Evolutionary conservation across 2,888 invertebrate species (phyloP).

Genomic region (Loripinus fragilis): DNA sequence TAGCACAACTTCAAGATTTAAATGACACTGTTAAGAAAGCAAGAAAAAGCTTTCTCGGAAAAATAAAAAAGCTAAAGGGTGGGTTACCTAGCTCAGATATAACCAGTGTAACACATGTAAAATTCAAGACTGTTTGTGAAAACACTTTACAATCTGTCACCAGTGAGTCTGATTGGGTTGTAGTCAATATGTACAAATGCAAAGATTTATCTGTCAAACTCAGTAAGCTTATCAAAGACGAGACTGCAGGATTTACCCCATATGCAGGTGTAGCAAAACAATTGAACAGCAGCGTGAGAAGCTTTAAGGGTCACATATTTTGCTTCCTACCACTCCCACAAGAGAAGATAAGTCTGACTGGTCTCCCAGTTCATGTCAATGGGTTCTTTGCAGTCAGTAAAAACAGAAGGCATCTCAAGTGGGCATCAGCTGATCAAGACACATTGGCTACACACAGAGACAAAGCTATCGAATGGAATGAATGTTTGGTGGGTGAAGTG

Average conservation of each 20-base stretch:
- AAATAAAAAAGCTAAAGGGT: not conserved
- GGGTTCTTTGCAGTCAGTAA: slow-evolving; percentile 78
- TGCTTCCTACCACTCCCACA: slow-evolving; percentile 79
- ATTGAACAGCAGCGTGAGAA: not conserved
- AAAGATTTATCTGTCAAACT: slow-evolving; percentile 50
- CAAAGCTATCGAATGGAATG: slow-evolving; percentile 76
- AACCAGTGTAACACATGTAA: not conserved
- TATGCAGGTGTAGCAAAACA: slow-evolving; percentile 52
- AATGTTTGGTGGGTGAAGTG: slow-evolving; percentile 70
- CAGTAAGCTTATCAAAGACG: slow-evolving; percentile 32
- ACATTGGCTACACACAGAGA: slow-evolving; percentile 55
- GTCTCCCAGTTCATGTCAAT: slow-evolving; percentile 79
- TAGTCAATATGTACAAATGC: slow-evolving; percentile 61
- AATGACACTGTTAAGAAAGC: not conserved
- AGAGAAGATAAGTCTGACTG: slow-evolving; percentile 71
- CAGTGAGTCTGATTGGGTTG: slow-evolving; percentile 48
- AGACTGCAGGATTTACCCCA: slow-evolving; percentile 45
- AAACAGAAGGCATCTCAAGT: slow-evolving; percentile 78
- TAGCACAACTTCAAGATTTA: slow-evolving; percentile 20
- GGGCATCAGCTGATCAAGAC: slow-evolving; percentile 69
- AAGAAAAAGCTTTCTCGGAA: not conserved
- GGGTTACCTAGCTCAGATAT: not conserved
- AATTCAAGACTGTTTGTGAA: not conserved
- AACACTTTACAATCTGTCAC: not conserved
- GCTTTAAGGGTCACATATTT: slow-evolving; percentile 74